Conservation (phyloP, 2,113 vertebrate genomes). For the Isichthys henryi region DNA sequence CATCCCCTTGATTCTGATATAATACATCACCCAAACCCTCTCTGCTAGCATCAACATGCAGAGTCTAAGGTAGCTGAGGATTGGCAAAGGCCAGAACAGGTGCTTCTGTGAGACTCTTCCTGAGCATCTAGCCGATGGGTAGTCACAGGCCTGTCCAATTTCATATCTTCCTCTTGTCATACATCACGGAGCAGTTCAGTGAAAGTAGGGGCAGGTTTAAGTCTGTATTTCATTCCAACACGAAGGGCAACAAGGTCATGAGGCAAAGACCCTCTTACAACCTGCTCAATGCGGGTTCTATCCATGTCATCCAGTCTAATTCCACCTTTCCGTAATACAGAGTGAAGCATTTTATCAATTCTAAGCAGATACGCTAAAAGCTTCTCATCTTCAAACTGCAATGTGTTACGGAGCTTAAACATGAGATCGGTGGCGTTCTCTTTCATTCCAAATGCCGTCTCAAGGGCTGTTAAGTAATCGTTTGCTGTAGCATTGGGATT, state of each 20-base stretch:
- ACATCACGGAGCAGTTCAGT: conserved; percentile 22
- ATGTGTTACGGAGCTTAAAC: conserved; percentile 16
- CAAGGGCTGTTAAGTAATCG: conserved; percentile 21
- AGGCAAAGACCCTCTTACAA: conserved; percentile 19
- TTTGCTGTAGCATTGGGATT: conserved; percentile 12
- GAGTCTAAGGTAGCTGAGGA: no score
- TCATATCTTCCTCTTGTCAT: conserved; percentile 20
- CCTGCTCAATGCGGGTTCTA: conserved; percentile 9
- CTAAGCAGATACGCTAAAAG: conserved; percentile 9
- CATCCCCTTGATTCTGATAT: no score
- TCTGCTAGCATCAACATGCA: no score
- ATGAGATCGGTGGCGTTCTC: conserved; percentile 22
- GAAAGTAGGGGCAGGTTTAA: conserved; percentile 22
- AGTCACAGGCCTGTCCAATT: neutral
- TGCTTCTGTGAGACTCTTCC: no score
- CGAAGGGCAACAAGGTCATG: conserved; percentile 21
- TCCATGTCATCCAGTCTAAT: conserved; percentile 19
- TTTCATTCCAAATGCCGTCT: conserved; percentile 26
- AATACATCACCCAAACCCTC: no score
- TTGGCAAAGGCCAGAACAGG: no score
- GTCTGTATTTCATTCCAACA: conserved; percentile 13
- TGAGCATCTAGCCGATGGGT: no score
- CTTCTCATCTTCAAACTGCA: conserved; percentile 22
- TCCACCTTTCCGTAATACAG: conserved; percentile 4
- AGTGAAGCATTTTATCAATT: conserved; percentile 24